Evolutionary conservation across 2,888 invertebrate genomes (phyloP).

Genomic region (Drosophila borborema): DNA sequence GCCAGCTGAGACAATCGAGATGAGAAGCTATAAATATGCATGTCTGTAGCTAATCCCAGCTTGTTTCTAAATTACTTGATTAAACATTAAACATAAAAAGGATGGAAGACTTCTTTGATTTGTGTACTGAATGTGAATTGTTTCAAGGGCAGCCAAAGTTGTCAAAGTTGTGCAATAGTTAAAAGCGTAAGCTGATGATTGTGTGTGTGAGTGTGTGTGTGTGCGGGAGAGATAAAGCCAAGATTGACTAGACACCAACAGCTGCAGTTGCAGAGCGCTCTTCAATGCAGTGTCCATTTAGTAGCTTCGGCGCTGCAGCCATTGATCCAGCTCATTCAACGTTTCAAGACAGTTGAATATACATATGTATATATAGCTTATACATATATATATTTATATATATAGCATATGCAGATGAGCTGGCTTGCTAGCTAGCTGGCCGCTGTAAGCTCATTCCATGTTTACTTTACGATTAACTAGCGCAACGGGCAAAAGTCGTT

Average conservation of each 20-base stretch:
- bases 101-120: too few relatives aligned
- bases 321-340: neutral
- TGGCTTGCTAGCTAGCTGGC: neutral
- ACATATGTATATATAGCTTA: neutral
- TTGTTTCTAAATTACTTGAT: too few relatives aligned
- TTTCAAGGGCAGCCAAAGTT: too few relatives aligned
- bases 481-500: neutral
- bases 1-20: too few relatives aligned
- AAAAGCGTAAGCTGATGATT: too few relatives aligned
- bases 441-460: neutral
- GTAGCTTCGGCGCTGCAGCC: too few relatives aligned
- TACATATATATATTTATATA: too few relatives aligned
- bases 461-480: constrained; percentile 1
- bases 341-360: neutral
- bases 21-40: too few relatives aligned
- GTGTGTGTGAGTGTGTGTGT: neutral
- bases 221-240: neutral
- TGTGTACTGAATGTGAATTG: too few relatives aligned
- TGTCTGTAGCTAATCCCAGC: too few relatives aligned
- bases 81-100: too few relatives aligned
- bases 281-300: neutral
- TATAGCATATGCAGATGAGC: neutral
- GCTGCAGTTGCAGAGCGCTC: neutral
- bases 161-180: neutral
- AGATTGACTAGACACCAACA: neutral